Evolutionary conservation across 2,888 invertebrate genomes (phyloP), one percentile per base, ranked within the genome.

Genomic region (Empis stercorea): DNA sequence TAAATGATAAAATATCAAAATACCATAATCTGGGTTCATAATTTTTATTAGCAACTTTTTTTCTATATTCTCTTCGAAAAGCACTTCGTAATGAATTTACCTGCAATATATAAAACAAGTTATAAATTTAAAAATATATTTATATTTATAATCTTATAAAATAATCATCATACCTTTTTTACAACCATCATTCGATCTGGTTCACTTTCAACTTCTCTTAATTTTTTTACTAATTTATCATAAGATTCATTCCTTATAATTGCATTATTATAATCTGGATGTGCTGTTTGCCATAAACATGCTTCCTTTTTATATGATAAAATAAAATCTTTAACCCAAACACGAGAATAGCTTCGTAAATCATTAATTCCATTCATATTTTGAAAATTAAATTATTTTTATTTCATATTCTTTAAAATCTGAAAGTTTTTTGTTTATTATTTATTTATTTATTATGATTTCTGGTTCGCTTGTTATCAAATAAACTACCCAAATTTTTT

Each of bases 161-260:
- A 27, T 27, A 27, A 2, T 27, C n/a, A n/a, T n/a, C n/a, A n/a
- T 36, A 66, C 68, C 53, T 67, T 67, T 3, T 68, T 54, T n/a
- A 68, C 65, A 5, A 67, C 66, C 66, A 66, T 67, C 13, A 63
- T 60, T 20, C 68, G 60, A 51, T 68, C 66, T 9, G 66, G 64
- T 55, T 61, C 61, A 11, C 64, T 64, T 53, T 67, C 68, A 44
- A 67, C 68, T 50, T 67, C 66, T 48, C 65, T 66, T 0, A 68
- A 50, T 46, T 67, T 67, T 49, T 64, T 63, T 2, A 66, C 65
- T 5, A 67, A 52, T 47, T 64, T 63, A 49, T 67, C 68, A 51
- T 67, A 67, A 10, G 68, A 62, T 48, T 61, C 62, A 53, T 66
- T 68, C 20, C 67, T 59, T 41, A 61, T 58, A 16, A 59, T 56